Conservation (phyloP, 2,113 vertebrate species). For the Ptychochromis oligacanthus region DNA sequence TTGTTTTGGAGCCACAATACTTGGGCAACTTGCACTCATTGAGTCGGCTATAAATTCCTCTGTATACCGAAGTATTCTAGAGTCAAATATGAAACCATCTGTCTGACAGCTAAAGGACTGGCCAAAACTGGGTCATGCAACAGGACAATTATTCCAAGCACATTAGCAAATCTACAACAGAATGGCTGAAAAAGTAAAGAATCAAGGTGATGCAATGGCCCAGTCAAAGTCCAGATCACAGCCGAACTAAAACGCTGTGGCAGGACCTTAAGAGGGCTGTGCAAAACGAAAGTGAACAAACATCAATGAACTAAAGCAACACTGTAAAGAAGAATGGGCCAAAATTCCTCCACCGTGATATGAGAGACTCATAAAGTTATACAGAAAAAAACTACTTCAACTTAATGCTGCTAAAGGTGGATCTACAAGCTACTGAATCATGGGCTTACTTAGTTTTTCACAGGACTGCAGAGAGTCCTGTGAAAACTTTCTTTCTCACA, state of each 20-base stretch:
- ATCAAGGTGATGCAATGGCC: background rate
- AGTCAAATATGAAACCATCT: background rate
- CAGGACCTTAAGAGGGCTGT: background rate
- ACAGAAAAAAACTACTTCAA: background rate
- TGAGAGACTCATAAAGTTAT: constrained; percentile 1
- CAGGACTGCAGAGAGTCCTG: background rate
- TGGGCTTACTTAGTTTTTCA: background rate
- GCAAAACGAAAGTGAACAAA: background rate
- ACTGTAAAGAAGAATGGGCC: background rate
- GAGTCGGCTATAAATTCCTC: background rate
- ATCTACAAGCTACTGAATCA: background rate
- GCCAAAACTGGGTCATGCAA: no score
- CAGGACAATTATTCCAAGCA: background rate
- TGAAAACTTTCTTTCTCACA: no score
- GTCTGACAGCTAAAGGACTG: no score
- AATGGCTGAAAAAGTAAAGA: background rate
- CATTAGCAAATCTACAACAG: background rate
- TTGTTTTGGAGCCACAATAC: no score
- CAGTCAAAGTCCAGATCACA: background rate
- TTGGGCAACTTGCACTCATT: no score
- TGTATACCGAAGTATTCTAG: background rate
- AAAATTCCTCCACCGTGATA: background rate
- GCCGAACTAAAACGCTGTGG: background rate
- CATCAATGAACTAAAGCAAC: background rate
- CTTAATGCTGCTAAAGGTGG: background rate